phyloP scores from a whole-genome alignment of 2,888 invertebrate genomes.

The Drosophila antonietae region DNA sequence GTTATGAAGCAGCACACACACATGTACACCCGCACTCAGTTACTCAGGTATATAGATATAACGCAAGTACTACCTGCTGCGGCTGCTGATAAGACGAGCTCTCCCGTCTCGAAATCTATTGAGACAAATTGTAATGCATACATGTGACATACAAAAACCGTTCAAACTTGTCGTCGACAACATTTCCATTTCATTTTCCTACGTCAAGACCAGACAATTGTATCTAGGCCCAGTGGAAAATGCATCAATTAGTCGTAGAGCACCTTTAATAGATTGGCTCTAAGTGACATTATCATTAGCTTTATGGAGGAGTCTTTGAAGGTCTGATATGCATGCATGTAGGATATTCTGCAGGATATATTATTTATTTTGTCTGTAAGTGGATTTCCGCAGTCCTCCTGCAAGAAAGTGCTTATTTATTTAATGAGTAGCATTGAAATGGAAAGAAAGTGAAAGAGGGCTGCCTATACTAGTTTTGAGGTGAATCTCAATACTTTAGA shows the following conservation, averaged over 20 bases:
- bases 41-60: slow-evolving; percentile 22
- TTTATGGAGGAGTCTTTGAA: neutral
- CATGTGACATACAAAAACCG: slow-evolving; percentile 21
- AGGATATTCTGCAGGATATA: no score
- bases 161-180: slow-evolving; percentile 30
- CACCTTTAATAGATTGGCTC: neutral
- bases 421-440: neutral
- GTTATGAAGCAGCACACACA: slow-evolving; percentile 24
- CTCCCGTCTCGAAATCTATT: slow-evolving; percentile 53
- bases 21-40: slow-evolving; percentile 7
- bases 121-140: slow-evolving; percentile 70
- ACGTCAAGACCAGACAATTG: slow-evolving; percentile 10
- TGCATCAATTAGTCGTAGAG: neutral
- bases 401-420: neutral
- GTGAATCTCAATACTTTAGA: neutral
- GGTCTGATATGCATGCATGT: neutral
- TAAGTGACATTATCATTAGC: neutral
- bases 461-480: neutral
- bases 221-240: slow-evolving; percentile 16
- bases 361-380: neutral
- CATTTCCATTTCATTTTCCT: slow-evolving; percentile 19
- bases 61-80: slow-evolving; percentile 36
- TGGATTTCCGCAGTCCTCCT: neutral
- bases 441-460: neutral
- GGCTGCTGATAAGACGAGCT: slow-evolving; percentile 61